Conservation (phyloP, 2,888 invertebrate genomes). For the Phyto melanocephala region DNA sequence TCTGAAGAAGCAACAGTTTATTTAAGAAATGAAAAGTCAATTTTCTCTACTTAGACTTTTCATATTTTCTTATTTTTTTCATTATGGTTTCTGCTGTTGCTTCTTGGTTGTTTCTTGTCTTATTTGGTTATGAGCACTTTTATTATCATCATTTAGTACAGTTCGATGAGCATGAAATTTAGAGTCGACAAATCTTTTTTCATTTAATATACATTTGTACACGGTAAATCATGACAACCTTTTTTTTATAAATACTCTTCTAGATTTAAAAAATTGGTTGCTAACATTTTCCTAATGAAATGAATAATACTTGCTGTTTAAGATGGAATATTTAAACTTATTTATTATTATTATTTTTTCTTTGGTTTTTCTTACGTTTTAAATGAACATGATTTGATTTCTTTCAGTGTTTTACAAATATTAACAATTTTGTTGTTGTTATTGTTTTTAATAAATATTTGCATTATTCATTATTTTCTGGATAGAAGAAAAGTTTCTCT, state of each 20-base stretch:
- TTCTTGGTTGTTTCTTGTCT: slow-evolving; percentile 12
- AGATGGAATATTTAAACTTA: too few relatives aligned
- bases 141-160: slow-evolving; percentile 67
- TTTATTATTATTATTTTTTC: too few relatives aligned
- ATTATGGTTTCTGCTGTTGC: neutral
- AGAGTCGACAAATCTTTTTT: slow-evolving; percentile 44
- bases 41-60: slow-evolving; percentile 47
- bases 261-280: too few relatives aligned
- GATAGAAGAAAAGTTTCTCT: slow-evolving; percentile 40
- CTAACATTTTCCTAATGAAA: too few relatives aligned
- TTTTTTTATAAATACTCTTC: too few relatives aligned
- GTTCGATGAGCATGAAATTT: slow-evolving; percentile 68
- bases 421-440: neutral
- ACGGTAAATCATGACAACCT: slow-evolving; percentile 14
- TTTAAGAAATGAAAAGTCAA: slow-evolving; percentile 65
- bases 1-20: slow-evolving; percentile 68
- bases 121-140: slow-evolving; percentile 54
- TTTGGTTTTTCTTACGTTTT: too few relatives aligned
- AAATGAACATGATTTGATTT: too few relatives aligned
- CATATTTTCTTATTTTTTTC: slow-evolving; percentile 14
- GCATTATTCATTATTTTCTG: slow-evolving; percentile 46
- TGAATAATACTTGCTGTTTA: too few relatives aligned
- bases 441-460: slow-evolving; percentile 33
- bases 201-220: slow-evolving; percentile 8
- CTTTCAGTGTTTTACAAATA: slow-evolving; percentile 16